Conservation (phyloP, 2,113 vertebrate species). For the Orientallactaga bullata region DNA sequence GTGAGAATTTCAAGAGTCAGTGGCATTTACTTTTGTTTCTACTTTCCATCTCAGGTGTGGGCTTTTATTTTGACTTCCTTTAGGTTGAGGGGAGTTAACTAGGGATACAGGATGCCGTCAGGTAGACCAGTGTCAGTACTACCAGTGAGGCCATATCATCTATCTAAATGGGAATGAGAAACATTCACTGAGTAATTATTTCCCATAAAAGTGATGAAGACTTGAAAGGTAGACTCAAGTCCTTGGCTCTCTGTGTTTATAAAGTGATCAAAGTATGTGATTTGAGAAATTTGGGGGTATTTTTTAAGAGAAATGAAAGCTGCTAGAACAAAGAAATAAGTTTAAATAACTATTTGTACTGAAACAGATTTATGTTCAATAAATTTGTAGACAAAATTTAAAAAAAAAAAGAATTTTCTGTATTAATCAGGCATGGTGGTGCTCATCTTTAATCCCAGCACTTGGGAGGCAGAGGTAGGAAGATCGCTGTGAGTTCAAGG, state of each 20-base stretch:
- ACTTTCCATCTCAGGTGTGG: background rate
- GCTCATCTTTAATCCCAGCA: too few relatives aligned
- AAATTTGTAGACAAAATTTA: constrained; percentile 61
- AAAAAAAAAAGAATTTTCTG: background rate
- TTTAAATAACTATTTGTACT: constrained; percentile 21
- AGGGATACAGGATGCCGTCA: background rate
- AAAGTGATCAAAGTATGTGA: background rate
- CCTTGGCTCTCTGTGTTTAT: background rate
- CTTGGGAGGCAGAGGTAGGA: too few relatives aligned
- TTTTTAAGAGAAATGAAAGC: constrained; percentile 54
- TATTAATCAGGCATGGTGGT: too few relatives aligned
- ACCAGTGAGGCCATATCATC: background rate
- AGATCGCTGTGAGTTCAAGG: too few relatives aligned
- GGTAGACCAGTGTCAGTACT: background rate
- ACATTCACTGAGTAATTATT: background rate
- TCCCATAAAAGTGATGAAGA: constrained; percentile 12
- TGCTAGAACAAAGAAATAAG: constrained; percentile 2
- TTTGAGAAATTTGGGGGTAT: background rate
- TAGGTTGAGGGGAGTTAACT: background rate
- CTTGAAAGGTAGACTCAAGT: constrained; percentile 6
- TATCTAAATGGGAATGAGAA: background rate
- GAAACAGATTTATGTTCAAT: constrained; percentile 62
- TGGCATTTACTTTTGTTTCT: background rate
- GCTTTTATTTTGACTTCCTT: background rate
- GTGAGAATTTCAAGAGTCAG: background rate